phyloP scores from a whole-genome alignment of 2,888 invertebrate genomes.

The Ctenicera cuprea region DNA sequence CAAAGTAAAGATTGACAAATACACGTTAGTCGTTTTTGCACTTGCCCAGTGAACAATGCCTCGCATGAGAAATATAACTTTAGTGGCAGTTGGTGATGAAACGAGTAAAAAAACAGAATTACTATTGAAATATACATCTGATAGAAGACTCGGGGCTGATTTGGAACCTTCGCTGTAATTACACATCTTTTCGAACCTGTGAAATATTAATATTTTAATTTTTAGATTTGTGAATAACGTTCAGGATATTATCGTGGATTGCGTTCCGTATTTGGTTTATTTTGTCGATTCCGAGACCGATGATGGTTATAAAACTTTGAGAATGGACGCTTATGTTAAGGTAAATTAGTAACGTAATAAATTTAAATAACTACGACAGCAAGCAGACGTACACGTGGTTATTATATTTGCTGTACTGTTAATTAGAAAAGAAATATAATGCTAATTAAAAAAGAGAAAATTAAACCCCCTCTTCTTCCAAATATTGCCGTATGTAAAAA shows the following conservation, averaged over 20 bases:
- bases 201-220: constrained; percentile 13
- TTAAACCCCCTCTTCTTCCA: no score
- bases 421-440: no score
- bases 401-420: no score
- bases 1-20: not conserved
- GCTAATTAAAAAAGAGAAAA: no score
- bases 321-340: constrained; percentile 52
- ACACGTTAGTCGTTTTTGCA: not conserved
- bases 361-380: no score
- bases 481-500: no score
- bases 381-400: no score
- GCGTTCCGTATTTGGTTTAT: constrained; percentile 55
- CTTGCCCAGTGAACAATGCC: constrained; percentile 12
- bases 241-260: constrained; percentile 61
- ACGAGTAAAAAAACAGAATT: constrained; percentile 60
- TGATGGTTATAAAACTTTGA: constrained; percentile 58
- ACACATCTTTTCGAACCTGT: not conserved
- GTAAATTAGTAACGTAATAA: not conserved
- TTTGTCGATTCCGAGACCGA: constrained; percentile 60
- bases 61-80: constrained; percentile 49
- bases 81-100: constrained; percentile 60
- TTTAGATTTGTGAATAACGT: constrained; percentile 59
- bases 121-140: constrained; percentile 59
- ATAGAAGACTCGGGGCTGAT: constrained; percentile 44
- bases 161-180: constrained; percentile 52